phyloP scores from a whole-genome alignment of 1,140 invertebrate genomes.

The Psix sp. region DNA sequence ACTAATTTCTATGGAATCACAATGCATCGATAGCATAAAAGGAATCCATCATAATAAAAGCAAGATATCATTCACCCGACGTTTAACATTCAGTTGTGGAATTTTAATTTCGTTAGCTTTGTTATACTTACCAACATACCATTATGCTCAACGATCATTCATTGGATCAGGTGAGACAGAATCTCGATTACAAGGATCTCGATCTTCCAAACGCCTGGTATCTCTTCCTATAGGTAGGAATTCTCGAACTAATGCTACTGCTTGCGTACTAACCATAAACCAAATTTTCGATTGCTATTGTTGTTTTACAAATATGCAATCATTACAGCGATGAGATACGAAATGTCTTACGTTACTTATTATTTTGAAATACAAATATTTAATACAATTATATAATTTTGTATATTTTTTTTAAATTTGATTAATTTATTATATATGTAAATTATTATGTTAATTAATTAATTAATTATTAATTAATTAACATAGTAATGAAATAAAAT shows the following conservation, averaged over 20 bases:
- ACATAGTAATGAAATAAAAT: too few relatives aligned
- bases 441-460: too few relatives aligned
- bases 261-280: slow-evolving; percentile 4
- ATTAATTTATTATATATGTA: too few relatives aligned
- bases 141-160: slow-evolving; percentile 71
- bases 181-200: slow-evolving; percentile 60
- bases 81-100: slow-evolving; percentile 70
- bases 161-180: slow-evolving; percentile 72
- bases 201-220: slow-evolving; percentile 63
- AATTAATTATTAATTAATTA: too few relatives aligned
- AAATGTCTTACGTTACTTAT: too few relatives aligned
- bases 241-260: slow-evolving; percentile 56
- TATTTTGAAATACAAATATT: too few relatives aligned
- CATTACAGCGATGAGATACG: too few relatives aligned
- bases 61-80: slow-evolving; percentile 68
- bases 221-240: slow-evolving; percentile 72
- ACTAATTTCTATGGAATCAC: slow-evolving; percentile 44
- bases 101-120: slow-evolving; percentile 68
- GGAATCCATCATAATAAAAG: slow-evolving; percentile 57
- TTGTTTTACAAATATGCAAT: too few relatives aligned
- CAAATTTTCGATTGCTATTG: too few relatives aligned
- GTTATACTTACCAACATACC: slow-evolving; percentile 74
- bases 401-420: too few relatives aligned
- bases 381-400: too few relatives aligned
- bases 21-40: slow-evolving; percentile 47